Base-by-base conservation (phyloP, 1,140 invertebrate genomes). In the Xylocopa sonorina region DNA sequence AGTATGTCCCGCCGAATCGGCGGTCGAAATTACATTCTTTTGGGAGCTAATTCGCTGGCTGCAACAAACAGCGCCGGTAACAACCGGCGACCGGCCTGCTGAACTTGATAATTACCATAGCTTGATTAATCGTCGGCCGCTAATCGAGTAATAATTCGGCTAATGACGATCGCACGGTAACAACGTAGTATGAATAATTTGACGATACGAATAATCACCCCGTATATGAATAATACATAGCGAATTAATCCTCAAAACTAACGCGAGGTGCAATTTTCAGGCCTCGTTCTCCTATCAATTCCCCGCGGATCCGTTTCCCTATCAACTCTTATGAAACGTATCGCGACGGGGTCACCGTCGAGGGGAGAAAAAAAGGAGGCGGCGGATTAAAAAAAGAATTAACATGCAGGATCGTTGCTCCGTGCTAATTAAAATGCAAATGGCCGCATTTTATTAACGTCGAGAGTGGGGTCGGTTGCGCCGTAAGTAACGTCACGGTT, bases 91-190 rank as follows among this genome's bases (percentile, higher is more conserved):
- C 24, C 69, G 10, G 66, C 64, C 66, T 50, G 76, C 51, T 58
- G 32, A 74, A 81, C 68, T 80, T 73, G 80, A 77, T 85, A 83
- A 85, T 85, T 85, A 84, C 77, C 77, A 68, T 46, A 58, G 66
- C 24, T 64, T 82, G 84, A 85, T 85, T 85, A 86, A 86, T 86
- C 73, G 84, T 24, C 9, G 53, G 27, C 43, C 62, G 80, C 75
- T 86, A 86, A 86, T 86, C 75, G 84, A 76, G 80, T 79, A 85
- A 86, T 86, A 86, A 86, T 85, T 85, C 32, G 78, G 43, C 84
- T 85, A 84, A 85, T 83, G 79, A 85, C 79, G 82, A 85, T 75
- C 79, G 83, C 51, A 73, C 69, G 72, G 84, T 74, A 79, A 78
- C 72, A 84, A 81, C 69, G 64, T 62, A 75, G 55, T 81, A 80